phyloP scores from a whole-genome alignment of 1,140 invertebrate genomes.

The Dendrolimus punctatus region DNA sequence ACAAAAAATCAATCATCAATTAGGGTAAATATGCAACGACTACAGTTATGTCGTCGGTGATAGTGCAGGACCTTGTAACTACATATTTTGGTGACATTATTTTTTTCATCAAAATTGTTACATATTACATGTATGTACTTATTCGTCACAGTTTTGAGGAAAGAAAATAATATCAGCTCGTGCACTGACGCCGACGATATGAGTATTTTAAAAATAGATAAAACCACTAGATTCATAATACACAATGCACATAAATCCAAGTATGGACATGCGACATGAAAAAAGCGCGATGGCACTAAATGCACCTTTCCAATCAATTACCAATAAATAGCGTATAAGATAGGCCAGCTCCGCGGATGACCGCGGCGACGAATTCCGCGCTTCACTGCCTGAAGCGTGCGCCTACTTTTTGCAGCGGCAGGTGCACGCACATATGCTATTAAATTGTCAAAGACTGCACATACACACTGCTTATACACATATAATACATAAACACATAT shows the following conservation, averaged over 20 bases:
- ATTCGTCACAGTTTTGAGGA: too few species aligned
- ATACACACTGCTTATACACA: conserved; percentile 21
- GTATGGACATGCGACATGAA: conserved; percentile 21
- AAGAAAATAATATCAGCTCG: too few species aligned
- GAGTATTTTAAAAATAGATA: too few species aligned
- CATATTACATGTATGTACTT: too few species aligned
- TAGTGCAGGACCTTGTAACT: too few species aligned
- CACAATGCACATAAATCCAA: conserved; percentile 19
- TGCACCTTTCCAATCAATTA: conserved; percentile 66
- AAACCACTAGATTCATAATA: not conserved
- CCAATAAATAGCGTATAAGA: conserved; percentile 65
- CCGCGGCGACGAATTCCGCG: conserved; percentile 62
- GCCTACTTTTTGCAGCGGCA: conserved; percentile 64
- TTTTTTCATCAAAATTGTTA: too few species aligned
- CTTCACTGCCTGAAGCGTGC: conserved; percentile 61
- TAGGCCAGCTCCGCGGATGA: conserved; percentile 40
- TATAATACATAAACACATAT: conserved; percentile 26
- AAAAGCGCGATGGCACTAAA: conserved; percentile 26
- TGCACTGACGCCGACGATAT: too few species aligned
- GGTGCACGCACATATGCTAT: conserved; percentile 66
- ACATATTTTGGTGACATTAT: too few species aligned
- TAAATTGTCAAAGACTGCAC: conserved; percentile 66
- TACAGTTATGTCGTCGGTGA: too few species aligned
- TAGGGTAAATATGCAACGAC: too few species aligned
- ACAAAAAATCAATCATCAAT: too few species aligned